These are phyloP conservation scores for Trachelus troglodyta DNA, from an alignment of 2,888 invertebrate species.

Conservation along the genomic window DNA sequence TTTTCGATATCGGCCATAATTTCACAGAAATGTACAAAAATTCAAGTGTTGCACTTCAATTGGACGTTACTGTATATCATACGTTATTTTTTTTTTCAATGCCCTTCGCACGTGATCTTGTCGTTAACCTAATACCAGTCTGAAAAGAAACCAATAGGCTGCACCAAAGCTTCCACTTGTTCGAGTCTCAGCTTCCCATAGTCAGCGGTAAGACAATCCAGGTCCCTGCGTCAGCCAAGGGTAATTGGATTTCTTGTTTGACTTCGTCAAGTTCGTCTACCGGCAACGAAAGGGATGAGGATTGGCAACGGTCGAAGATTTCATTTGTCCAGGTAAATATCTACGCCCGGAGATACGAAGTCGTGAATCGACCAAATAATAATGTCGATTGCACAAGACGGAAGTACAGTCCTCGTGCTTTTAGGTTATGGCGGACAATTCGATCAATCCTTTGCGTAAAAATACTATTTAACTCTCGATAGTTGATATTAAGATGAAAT, in stretches of 20 bases:
- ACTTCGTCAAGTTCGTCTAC: background rate
- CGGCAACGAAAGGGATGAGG: background rate
- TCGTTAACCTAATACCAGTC: conserved; percentile 44
- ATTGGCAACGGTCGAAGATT: background rate
- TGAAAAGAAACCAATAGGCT: conserved; percentile 62
- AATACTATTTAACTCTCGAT: too few relatives aligned
- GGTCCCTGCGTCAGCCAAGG: background rate
- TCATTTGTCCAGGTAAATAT: background rate
- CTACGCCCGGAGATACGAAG: background rate
- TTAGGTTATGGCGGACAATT: too few relatives aligned
- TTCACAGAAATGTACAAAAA: too few relatives aligned
- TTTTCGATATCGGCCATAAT: too few relatives aligned
- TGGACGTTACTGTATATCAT: too few relatives aligned
- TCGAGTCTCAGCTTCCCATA: background rate
- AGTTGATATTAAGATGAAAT: too few relatives aligned
- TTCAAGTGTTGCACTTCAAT: too few relatives aligned
- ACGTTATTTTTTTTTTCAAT: background rate
- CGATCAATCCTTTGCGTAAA: too few relatives aligned
- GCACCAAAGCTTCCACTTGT: background rate
- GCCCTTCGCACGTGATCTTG: background rate
- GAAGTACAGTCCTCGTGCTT: too few relatives aligned
- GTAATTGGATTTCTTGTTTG: conserved; percentile 9
- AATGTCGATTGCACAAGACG: too few relatives aligned
- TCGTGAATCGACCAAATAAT: too few relatives aligned
- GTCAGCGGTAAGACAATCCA: conserved; percentile 11